Evolutionary conservation across 2,797 vertebrate genomes (phyloP).

Genomic region (Nothura maculosa): DNA sequence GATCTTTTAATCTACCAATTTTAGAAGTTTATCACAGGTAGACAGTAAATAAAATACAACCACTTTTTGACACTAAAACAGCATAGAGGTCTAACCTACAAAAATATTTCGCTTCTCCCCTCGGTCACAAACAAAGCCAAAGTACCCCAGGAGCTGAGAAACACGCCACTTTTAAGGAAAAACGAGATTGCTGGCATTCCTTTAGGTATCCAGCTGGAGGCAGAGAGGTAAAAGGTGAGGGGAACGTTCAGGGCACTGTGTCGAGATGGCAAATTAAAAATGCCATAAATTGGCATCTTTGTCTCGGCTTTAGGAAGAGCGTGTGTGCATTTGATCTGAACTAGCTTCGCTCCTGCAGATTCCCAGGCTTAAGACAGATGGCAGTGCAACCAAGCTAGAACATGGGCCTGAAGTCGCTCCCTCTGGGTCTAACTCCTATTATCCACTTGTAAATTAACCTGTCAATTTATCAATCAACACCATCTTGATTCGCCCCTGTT

Average conservation of each 20-base stretch:
- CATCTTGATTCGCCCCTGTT: conserved; percentile 95
- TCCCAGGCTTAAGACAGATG: conserved; percentile 94
- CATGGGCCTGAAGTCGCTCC: conserved; percentile 81
- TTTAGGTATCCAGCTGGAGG: neutral
- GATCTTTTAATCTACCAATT: neutral
- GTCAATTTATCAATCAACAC: conserved; percentile 99
- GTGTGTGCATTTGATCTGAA: neutral
- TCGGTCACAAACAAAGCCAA: neutral
- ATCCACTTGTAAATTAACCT: conserved; percentile 99
- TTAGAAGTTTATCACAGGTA: neutral
- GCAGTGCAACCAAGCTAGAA: conserved; percentile 96
- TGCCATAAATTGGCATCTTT: conserved; percentile 56
- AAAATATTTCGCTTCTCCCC: neutral
- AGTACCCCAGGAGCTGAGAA: neutral
- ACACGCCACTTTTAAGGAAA: neutral
- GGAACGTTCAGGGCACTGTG: neutral
- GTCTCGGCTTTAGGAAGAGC: conserved; percentile 43
- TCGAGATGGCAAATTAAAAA: neutral
- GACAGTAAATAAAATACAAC: neutral
- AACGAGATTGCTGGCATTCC: neutral
- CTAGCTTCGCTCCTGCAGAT: conserved; percentile 82
- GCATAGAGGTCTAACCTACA: neutral
- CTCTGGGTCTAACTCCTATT: conserved; percentile 95
- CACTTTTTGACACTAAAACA: neutral
- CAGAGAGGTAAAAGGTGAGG: neutral